Percentiles rank a stretch among this genome's conserved stretches.
Evolutionary conservation across 1,140 invertebrate species (phyloP).

Genomic region (Drosophila equinoxialis): DNA sequence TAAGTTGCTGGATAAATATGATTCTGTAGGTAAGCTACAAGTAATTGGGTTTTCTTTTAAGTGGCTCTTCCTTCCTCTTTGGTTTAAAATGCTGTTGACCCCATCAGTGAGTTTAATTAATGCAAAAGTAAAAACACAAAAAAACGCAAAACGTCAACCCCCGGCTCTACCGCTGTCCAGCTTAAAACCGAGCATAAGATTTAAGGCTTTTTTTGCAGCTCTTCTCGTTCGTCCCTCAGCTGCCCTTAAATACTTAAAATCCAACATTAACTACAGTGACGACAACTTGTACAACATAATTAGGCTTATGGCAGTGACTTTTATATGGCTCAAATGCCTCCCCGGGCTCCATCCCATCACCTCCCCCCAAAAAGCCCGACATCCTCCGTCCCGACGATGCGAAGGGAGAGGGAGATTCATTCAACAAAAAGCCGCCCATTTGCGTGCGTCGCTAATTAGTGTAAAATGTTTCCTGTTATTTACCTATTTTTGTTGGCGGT

Average conservation of each 20-base stretch:
- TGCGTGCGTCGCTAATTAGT: conserved; percentile 80
- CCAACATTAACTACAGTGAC: conserved; percentile 47
- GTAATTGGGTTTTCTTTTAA: neutral
- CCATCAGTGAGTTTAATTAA: conserved; percentile 42
- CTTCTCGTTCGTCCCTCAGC: neutral
- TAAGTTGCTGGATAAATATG: too few relatives aligned
- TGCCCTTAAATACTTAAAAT: conserved; percentile 25
- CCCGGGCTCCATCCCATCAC: neutral
- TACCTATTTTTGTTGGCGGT: conserved; percentile 65
- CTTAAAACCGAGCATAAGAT: conserved; percentile 42
- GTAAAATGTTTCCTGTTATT: conserved; percentile 82
- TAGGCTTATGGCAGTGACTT: conserved; percentile 76
- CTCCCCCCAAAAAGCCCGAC: conserved; percentile 1
- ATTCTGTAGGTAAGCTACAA: too few relatives aligned
- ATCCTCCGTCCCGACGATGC: conserved; percentile 17
- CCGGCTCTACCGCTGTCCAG: neutral
- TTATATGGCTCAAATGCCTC: conserved; percentile 38
- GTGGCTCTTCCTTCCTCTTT: neutral
- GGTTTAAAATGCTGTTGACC: conserved; percentile 4
- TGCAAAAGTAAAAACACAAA: conserved; percentile 47
- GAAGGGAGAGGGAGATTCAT: neutral
- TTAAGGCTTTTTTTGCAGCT: neutral
- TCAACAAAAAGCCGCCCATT: conserved; percentile 58
- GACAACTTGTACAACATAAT: conserved; percentile 74
- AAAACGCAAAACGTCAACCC: neutral